Base-by-base conservation (phyloP, 2,888 invertebrate genomes). In the Lasius fuliginosus region DNA sequence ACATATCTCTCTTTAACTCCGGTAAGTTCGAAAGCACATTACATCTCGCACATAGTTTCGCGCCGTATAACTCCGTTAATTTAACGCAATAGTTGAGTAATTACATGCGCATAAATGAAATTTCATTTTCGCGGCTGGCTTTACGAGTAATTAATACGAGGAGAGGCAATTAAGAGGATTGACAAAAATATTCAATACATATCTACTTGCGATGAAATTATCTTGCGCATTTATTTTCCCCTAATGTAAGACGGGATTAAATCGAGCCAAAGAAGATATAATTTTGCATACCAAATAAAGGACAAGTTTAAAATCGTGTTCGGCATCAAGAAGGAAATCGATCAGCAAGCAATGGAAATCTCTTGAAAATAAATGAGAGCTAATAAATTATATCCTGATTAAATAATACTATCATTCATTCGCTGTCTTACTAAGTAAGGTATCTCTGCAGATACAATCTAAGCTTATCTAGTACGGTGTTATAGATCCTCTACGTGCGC, bases 1-100 rank as follows among this genome's bases (percentile, higher is more conserved):
- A 71, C 60, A n/a, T 71, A 81, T 71, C 58, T 65, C 79, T 81
- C 79, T 81, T 81, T 81, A 81, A 60, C 36, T 71, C 33, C 27
- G 36, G 42, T 60, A 79, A 77, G 67, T 77, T 77, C 40, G 77
- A 67, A 81, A 71, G 60, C 73, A 81, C 71, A 71, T 71, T 71
- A 79, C 60, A 60, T 71, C 60, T 60, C 73, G 71, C 27, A 71
- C 79, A 79, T 79, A 58, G 79, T 79, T 79, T 46, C 71, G 58
- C 56, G 18, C 40, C 42, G 71, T 58, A 56, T 56, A 58, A 68
- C 30, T 53, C 23, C 18, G 60, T 49, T 79, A 69, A 81, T 81
- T 81, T 81, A 81, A 71, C 79, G 36, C 60, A 42, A 46, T 53
- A 60, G 60, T 65, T 71, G 46, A 81, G 60, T 81, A 71, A 81